Evolutionary conservation across 2,113 vertebrate species (phyloP), one percentile per base, ranked within the genome.

Genomic region (Gasterosteus nipponicus): DNA sequence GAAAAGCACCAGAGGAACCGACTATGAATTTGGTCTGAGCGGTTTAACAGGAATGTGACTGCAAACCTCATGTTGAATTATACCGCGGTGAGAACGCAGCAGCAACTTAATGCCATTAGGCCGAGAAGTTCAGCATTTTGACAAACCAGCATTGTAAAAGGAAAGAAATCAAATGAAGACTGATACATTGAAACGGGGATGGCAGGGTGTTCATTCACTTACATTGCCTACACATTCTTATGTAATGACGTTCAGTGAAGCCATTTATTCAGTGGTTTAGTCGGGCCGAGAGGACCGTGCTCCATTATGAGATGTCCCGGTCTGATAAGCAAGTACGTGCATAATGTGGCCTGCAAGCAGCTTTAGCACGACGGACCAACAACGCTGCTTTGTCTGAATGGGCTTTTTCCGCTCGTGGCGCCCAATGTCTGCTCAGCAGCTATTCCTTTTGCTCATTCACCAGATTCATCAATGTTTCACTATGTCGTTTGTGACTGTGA

Each of bases 401-500:
- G n/a, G 11, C 22, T 29, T 47, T 71, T 9, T 46, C 10, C n/a
- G 73, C 39, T 42, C 19, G 10, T 46, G 61, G 10, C 70, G 42
- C 22, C n/a, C 22, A 31, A 39, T 22, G 39, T 62, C 60, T 3
- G 19, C 61, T 47, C 33, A 3, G 58, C 22, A n/a, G 15, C 49
- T 68, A 29, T 14, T 72, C 0, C 49, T 65, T 82, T 60, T 70
- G 16, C 61, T 69, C 44, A 39, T 72, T 82, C 61, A 57, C 22
- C 22, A 5, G 33, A 33, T 33, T 33, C 35, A 38, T 38, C 35
- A 38, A 38, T 38, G 35, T 38, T 38, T 38, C 35, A 38, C 6
- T 38, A 10, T 60, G 39, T 67, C 61, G 39, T 86, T 82, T 75
- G 14, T 75, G 70, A 57, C 92, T 89, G 85, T 92, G 93, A 86